Evolutionary conservation across 2,113 vertebrate genomes (phyloP), one percentile per base, ranked within the genome.

Genomic region (Mus pahari): DNA sequence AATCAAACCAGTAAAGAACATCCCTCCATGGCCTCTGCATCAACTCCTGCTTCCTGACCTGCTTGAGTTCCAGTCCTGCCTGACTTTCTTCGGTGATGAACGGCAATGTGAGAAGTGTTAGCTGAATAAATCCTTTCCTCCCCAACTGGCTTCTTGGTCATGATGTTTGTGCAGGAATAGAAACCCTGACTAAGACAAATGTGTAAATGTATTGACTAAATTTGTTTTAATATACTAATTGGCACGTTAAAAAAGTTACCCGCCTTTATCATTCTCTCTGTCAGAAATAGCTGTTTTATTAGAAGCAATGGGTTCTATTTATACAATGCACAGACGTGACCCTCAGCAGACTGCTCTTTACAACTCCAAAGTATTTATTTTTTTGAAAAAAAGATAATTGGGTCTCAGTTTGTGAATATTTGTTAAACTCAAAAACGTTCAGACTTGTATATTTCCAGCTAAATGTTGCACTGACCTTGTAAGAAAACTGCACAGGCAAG

Each of bases 401-500:
- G 8, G 71, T 81, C 83, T 71, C 2, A 74, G 64, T 89, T 94
- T 71, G n/a, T 75, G 58, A 94, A 84, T 79, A 86, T 92, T 94
- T 96, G 75, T 90, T 82, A 60, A 3, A 26, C 12, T 92, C 5
- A 62, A 11, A 74, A 50, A 75, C 70, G 81, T 50, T 92, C 22
- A 74, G 17, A 36, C 3, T 64, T 60, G 3, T 4, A 48, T 71
- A 68, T 4, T 71, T 88, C 24, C 66, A 83, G 53, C 17, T 89
- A 64, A 66, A 45, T 89, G 33, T 70, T 53, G 55, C 10, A 16
- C 11, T 74, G 64, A 22, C 11, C 16, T 92, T 90, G 20, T 71
- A 82, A 88, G 36, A 64, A 87, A 96, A 16, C 10, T 66, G 12
- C 78, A 79, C 50, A 86, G 33, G 24, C 39, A 33, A 75, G 62